phyloP scores from a whole-genome alignment of 2,797 vertebrate genomes.

The Euthynnus affinis region DNA sequence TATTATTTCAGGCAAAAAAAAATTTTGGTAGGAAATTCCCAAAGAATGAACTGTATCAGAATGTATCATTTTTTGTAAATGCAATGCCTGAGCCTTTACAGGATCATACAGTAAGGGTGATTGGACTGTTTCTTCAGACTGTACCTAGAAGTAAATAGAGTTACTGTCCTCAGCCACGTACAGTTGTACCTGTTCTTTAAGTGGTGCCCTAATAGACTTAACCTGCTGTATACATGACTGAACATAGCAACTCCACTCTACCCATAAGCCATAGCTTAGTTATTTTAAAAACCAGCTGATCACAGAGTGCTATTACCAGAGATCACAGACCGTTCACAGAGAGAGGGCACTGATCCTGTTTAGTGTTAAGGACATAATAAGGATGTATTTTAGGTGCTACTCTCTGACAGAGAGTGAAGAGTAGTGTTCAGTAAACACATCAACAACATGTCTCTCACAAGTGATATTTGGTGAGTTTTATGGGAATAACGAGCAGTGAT shows the following conservation, averaged over 20 bases:
- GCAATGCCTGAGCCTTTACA: neutral
- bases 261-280: conserved; percentile 76
- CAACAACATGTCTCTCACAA: neutral
- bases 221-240: conserved; percentile 38
- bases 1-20: neutral
- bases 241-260: conserved; percentile 38
- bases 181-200: conserved; percentile 51
- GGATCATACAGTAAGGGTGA: conserved; percentile 6
- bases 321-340: conserved; percentile 50
- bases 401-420: conserved; percentile 66
- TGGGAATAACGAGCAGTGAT: neutral
- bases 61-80: neutral
- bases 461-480: neutral
- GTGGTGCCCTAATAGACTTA: conserved; percentile 67
- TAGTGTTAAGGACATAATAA: conserved; percentile 81
- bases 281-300: conserved; percentile 78
- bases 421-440: conserved; percentile 47
- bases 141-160: neutral
- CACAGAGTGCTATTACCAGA: no score
- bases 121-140: conserved; percentile 11
- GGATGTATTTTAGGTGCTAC: conserved; percentile 77
- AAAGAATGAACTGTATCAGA: neutral
- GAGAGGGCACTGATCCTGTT: conserved; percentile 82
- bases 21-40: neutral
- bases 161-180: neutral